Percentiles rank a stretch among this genome's conserved stretches.
Evolutionary conservation across 2,888 invertebrate genomes (phyloP).

Genomic region (Frankliniella fusca): DNA sequence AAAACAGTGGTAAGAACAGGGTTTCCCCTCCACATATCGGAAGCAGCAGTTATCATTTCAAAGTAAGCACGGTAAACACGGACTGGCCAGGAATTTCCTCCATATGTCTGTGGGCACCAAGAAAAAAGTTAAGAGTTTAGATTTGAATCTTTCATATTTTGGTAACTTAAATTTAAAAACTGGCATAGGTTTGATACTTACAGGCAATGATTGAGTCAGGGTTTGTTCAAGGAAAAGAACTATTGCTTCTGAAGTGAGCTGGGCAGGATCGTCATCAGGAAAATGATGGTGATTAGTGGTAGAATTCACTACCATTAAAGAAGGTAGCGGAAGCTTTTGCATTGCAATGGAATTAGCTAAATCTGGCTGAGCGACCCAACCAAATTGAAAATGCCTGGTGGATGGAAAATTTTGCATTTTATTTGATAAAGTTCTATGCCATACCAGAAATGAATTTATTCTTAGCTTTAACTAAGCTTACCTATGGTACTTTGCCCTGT

Average conservation of each 20-base stretch:
- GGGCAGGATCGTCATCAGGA: constrained; percentile 75
- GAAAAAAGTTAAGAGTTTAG: constrained; percentile 28
- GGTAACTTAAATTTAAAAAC: background rate
- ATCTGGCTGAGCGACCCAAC: constrained; percentile 88
- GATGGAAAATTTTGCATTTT: background rate
- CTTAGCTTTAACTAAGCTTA: constrained; percentile 43
- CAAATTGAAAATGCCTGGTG: constrained; percentile 76
- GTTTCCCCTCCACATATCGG: constrained; percentile 87
- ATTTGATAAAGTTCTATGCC: no score
- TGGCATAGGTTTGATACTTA: constrained; percentile 47
- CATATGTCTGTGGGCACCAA: constrained; percentile 60
- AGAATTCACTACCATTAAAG: constrained; percentile 85
- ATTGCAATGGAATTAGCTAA: constrained; percentile 92
- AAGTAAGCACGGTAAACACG: constrained; percentile 75
- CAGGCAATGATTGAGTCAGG: constrained; percentile 71
- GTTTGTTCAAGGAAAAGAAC: constrained; percentile 72
- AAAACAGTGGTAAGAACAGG: constrained; percentile 89
- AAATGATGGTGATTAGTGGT: constrained; percentile 89
- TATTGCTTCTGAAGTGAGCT: constrained; percentile 75
- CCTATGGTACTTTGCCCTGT: constrained; percentile 73
- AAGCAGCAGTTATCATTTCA: constrained; percentile 73
- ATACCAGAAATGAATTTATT: constrained; percentile 5
- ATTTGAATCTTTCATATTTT: background rate
- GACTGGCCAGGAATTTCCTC: constrained; percentile 75
- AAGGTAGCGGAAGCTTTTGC: constrained; percentile 76